Conservation (phyloP, 2,113 vertebrate species). For the Equus quagga region DNA sequence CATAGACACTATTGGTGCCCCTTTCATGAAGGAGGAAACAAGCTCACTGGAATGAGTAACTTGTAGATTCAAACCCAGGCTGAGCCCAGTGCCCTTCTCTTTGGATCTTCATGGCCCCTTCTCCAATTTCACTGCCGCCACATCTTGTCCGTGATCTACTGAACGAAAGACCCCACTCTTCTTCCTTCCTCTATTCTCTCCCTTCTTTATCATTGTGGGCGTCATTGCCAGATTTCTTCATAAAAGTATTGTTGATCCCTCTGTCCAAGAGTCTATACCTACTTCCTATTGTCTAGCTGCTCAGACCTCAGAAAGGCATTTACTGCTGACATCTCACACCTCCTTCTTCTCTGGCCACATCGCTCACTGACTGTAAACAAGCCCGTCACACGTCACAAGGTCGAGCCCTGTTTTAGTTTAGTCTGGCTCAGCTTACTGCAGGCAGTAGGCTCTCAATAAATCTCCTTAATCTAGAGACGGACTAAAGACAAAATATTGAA, state of each 20-base stretch:
- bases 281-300: background rate
- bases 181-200: background rate
- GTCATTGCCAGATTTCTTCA: background rate
- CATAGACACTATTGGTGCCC: background rate
- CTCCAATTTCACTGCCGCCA: background rate
- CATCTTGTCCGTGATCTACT: background rate
- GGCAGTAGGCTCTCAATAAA: constrained; percentile 68
- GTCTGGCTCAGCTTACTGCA: constrained; percentile 55
- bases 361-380: constrained; percentile 42
- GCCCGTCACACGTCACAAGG: background rate
- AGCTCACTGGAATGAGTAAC: background rate
- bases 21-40: background rate
- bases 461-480: constrained; percentile 59
- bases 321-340: background rate
- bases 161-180: background rate
- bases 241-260: background rate
- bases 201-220: background rate
- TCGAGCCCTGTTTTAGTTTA: constrained; percentile 9
- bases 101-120: background rate
- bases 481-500: constrained; percentile 69
- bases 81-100: background rate
- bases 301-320: background rate
- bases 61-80: background rate
- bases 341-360: background rate
- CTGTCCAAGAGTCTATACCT: background rate